Base-by-base conservation (phyloP, 2,888 invertebrate genomes). In the Scaptomyza tumidula region DNA sequence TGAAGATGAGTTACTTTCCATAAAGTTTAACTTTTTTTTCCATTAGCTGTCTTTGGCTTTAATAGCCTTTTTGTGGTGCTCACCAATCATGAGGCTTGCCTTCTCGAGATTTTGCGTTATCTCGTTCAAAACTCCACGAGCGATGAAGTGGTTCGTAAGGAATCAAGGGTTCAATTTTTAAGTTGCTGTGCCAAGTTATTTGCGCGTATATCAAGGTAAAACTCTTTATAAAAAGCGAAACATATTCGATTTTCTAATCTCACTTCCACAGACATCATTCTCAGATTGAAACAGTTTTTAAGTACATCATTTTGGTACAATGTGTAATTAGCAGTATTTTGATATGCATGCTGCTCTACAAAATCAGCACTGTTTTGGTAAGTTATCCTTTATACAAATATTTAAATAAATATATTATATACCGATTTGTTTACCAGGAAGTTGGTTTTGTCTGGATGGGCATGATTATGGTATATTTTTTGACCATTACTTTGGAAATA, bases 31-130 rank as follows among this genome's bases (percentile, higher is more conserved):
- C 3, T 6, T 7, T 1, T 1, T 4, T 1, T 35, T 14, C 29
- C 4, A 5, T 10, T 9, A 89, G 89, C 80, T 67, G 89, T 88
- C 2, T 62, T 80, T 59, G 76, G 82, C 9, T 89, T 88, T 27
- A 88, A 89, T 50, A 85, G 88, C n/a, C 60, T 89, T 0, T 89
- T 90, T 43, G 81, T 90, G 45, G 67, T 90, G 19, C 66, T 89
- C 0, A 82, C 84, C 9, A 54, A 75, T 5, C 86, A 89, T 16
- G 80, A 87, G 49, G 79, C 86, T 0, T 80, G 84, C 5, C 60
- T 90, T 0, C 56, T 91, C 6, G 68, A 88, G 14, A 65, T 89
- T 0, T 58, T 91, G 4, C 75, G 83, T 4, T 63, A 71, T 49
- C 67, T 90, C 55, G 71, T 91, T 1, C 59, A 62, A 5, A 67